Conservation (phyloP, 2,113 vertebrate species). For the Gymnocephalus cernua region DNA sequence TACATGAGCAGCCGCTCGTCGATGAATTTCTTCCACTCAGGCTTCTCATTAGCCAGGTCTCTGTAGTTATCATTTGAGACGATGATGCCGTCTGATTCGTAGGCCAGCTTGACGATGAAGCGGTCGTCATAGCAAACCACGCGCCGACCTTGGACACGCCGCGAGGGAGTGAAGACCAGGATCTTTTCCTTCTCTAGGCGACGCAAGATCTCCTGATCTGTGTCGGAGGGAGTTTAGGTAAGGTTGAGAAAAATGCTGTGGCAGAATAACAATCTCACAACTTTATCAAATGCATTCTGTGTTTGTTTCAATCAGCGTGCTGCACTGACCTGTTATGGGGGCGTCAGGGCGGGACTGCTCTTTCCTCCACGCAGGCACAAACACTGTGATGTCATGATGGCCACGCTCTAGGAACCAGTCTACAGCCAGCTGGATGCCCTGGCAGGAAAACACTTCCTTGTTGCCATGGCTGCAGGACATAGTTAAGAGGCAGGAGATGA, state of each 20-base stretch:
- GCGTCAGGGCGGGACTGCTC: constrained; percentile 97
- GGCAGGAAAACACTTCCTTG: constrained; percentile 99
- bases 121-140: constrained; percentile 98
- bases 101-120: constrained; percentile 96
- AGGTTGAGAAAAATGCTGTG: not conserved
- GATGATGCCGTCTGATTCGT: constrained; percentile 96
- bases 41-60: constrained; percentile 96
- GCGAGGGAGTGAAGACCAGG: constrained; percentile 95
- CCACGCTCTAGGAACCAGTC: constrained; percentile 98
- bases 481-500: not conserved
- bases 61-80: constrained; percentile 99
- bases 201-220: constrained; percentile 96
- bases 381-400: constrained; percentile 96
- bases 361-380: constrained; percentile 98
- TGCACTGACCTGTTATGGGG: constrained; percentile 91
- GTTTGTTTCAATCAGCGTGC: not conserved
- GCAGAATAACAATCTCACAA: not conserved
- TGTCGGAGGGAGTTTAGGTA: not conserved
- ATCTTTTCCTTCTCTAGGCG: constrained; percentile 97
- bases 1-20: constrained; percentile 98
- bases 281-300: not conserved
- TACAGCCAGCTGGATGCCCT: constrained; percentile 96
- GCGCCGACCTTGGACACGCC: constrained; percentile 94
- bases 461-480: constrained; percentile 92
- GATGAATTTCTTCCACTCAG: constrained; percentile 99